Evolutionary conservation across 2,888 invertebrate genomes (phyloP).

Genomic region (Melikaiella ostensackeni): DNA sequence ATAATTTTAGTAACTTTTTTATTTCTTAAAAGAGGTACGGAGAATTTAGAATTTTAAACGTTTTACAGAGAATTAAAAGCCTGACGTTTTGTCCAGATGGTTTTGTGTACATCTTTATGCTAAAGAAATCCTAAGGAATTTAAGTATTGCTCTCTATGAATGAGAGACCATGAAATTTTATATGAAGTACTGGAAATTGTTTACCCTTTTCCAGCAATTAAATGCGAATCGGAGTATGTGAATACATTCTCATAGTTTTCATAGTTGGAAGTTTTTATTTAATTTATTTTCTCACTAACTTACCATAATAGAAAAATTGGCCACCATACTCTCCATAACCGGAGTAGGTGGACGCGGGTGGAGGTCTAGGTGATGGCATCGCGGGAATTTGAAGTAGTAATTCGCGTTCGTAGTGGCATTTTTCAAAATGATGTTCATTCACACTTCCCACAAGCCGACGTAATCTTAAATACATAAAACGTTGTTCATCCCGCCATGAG

Average conservation of each 20-base stretch:
- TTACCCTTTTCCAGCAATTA: too few species aligned
- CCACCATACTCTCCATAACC: conserved; percentile 74
- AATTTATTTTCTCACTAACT: background rate
- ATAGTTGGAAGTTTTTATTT: background rate
- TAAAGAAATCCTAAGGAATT: too few species aligned
- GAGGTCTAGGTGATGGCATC: conserved; percentile 55
- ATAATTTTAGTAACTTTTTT: background rate
- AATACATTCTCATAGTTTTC: too few species aligned
- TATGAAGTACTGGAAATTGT: too few species aligned
- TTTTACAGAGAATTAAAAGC: background rate
- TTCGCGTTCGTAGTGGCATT: conserved; percentile 66
- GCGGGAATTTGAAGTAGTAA: conserved; percentile 54
- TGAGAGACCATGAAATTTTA: too few species aligned
- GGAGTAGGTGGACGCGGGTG: conserved; percentile 69
- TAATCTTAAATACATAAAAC: conserved; percentile 73
- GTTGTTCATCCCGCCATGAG: conserved; percentile 72
- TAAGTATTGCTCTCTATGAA: too few species aligned
- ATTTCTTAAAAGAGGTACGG: background rate
- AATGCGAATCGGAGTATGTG: too few species aligned
- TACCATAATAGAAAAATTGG: conserved; percentile 71
- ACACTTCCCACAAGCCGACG: conserved; percentile 70
- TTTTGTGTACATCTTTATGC: too few species aligned
- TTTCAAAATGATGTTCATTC: conserved; percentile 69
- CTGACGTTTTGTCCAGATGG: background rate
- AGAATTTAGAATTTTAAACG: background rate